Conservation (phyloP, 2,797 vertebrate genomes). For the Chlorospingus flavigularis region DNA sequence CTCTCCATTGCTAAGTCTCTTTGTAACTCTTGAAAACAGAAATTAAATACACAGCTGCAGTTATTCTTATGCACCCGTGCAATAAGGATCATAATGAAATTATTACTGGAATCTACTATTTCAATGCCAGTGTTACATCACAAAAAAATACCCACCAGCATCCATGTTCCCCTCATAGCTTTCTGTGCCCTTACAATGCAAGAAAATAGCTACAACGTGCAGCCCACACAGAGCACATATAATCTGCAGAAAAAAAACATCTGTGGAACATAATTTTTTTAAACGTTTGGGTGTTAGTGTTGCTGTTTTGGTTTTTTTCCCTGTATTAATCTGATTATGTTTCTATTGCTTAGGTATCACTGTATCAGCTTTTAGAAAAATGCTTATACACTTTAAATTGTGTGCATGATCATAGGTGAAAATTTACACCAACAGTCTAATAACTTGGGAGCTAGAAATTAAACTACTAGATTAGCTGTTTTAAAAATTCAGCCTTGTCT, state of each 20-base stretch:
- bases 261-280: neutral
- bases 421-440: neutral
- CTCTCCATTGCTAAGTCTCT: neutral
- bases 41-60: neutral
- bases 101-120: neutral
- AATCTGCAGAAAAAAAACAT: neutral
- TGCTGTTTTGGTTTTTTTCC: rapidly evolving
- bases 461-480: neutral
- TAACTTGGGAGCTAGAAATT: neutral
- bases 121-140: neutral
- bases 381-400: neutral
- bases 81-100: neutral
- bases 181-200: neutral
- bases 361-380: neutral
- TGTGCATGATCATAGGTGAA: neutral
- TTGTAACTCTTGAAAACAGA: neutral
- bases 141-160: neutral
- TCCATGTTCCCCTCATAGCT: neutral
- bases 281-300: neutral
- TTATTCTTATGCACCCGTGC: neutral
- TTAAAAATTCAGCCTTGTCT: neutral
- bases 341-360: neutral
- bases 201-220: neutral
- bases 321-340: neutral
- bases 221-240: neutral